phyloP scores from a whole-genome alignment of 1,140 invertebrate species.

The Battus philenor region DNA sequence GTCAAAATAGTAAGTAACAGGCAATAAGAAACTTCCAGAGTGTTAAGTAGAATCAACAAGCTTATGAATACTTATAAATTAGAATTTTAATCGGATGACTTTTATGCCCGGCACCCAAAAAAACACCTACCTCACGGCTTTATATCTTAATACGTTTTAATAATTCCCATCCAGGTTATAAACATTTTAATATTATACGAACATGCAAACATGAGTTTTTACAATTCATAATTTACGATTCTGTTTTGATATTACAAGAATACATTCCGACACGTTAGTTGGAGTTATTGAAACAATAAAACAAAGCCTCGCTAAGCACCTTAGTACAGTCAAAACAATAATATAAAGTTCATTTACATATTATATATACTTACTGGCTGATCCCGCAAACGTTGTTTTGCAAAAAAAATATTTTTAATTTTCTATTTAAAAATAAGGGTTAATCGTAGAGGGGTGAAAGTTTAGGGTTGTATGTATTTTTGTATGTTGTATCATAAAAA shows the following conservation, averaged over 20 bases:
- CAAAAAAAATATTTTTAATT: too few species aligned
- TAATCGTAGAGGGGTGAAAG: too few species aligned
- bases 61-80: conserved; percentile 55
- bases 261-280: too few species aligned
- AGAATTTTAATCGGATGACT: conserved; percentile 60
- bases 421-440: too few species aligned
- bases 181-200: conserved; percentile 24
- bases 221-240: conserved; percentile 9
- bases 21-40: conserved; percentile 35
- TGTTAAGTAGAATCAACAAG: conserved; percentile 51
- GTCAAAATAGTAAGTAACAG: conserved; percentile 61
- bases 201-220: conserved; percentile 19
- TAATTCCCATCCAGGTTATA: conserved; percentile 38
- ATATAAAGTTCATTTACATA: too few species aligned
- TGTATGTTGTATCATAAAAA: too few species aligned
- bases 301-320: too few species aligned
- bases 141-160: conserved; percentile 67
- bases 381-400: too few species aligned
- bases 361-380: too few species aligned
- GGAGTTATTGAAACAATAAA: too few species aligned
- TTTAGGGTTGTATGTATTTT: too few species aligned
- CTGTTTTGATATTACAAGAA: conserved; percentile 3
- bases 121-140: conserved; percentile 44
- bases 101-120: conserved; percentile 41
- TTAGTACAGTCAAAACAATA: too few species aligned